A percentile compares a stretch with the other conserved stretches of the same genome.
phyloP scores from a whole-genome alignment of 2,797 vertebrate genomes.

The Coreius guichenoti region DNA sequence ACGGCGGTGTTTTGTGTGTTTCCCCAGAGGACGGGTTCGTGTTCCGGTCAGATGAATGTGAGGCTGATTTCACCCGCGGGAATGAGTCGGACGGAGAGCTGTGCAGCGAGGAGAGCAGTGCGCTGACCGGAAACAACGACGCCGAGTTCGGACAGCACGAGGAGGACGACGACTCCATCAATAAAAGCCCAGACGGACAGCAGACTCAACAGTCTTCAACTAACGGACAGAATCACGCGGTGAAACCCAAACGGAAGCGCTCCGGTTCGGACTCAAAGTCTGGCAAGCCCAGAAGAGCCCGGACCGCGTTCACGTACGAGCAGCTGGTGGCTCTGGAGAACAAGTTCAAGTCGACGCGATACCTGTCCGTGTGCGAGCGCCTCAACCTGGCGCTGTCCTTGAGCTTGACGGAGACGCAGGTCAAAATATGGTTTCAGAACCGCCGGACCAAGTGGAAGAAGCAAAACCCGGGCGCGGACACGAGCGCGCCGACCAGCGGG shows the following conservation, averaged over 20 bases:
- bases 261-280: conserved; percentile 94
- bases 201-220: conserved; percentile 63
- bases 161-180: conserved; percentile 73
- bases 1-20: conserved; percentile 7
- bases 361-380: conserved; percentile 93
- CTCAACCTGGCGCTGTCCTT: conserved; percentile 93
- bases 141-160: conserved; percentile 72
- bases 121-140: conserved; percentile 67
- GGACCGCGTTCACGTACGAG: conserved; percentile 95
- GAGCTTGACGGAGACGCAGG: conserved; percentile 93
- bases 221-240: conserved; percentile 63
- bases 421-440: conserved; percentile 97
- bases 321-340: conserved; percentile 95
- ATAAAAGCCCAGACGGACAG: conserved; percentile 66
- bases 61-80: conserved; percentile 83
- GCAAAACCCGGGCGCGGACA: conserved; percentile 93
- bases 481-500: conserved; percentile 86
- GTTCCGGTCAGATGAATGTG: conserved; percentile 81
- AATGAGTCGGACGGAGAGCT: conserved; percentile 82
- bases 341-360: conserved; percentile 95
- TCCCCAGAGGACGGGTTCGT: conserved; percentile 84
- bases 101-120: conserved; percentile 84
- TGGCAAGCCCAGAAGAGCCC: conserved; percentile 90
- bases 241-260: conserved; percentile 92
- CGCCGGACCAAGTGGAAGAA: conserved; percentile 97